A percentile compares a stretch with the other conserved stretches of the same genome.
Conservation (phyloP, 2,888 invertebrate species). For the Andrena chrysosceles region DNA sequence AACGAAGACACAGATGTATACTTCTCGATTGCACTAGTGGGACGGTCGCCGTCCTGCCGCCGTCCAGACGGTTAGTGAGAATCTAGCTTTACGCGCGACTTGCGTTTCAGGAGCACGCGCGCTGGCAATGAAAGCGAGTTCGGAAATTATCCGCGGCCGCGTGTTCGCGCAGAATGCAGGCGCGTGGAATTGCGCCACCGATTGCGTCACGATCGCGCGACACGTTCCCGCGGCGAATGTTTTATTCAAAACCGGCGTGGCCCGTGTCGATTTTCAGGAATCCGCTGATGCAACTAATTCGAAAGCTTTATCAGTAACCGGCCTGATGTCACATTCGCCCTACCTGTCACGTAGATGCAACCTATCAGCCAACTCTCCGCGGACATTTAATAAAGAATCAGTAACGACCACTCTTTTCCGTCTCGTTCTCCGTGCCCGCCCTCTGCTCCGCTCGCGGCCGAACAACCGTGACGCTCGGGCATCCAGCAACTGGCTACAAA, state of each 20-base stretch:
- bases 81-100: conserved; percentile 6
- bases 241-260: conserved; percentile 45
- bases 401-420: neutral
- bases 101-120: conserved; percentile 12
- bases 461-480: conserved; percentile 10
- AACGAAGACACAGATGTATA: no score
- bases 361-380: neutral
- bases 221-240: conserved; percentile 38
- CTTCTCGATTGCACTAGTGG: no score
- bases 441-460: neutral
- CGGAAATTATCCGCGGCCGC: conserved; percentile 41
- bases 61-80: no score
- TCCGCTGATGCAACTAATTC: conserved; percentile 25
- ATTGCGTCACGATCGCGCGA: conserved; percentile 42
- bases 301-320: conserved; percentile 2
- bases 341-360: neutral
- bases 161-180: conserved; percentile 36
- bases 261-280: conserved; percentile 33
- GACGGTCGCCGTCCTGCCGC: no score
- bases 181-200: conserved; percentile 40
- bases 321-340: no score
- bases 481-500: conserved; percentile 50
- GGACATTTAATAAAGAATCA: neutral
- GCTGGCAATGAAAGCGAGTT: conserved; percentile 42
- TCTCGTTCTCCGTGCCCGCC: neutral